Conservation (phyloP, 2,113 vertebrate genomes). For the Nibea albiflora region DNA sequence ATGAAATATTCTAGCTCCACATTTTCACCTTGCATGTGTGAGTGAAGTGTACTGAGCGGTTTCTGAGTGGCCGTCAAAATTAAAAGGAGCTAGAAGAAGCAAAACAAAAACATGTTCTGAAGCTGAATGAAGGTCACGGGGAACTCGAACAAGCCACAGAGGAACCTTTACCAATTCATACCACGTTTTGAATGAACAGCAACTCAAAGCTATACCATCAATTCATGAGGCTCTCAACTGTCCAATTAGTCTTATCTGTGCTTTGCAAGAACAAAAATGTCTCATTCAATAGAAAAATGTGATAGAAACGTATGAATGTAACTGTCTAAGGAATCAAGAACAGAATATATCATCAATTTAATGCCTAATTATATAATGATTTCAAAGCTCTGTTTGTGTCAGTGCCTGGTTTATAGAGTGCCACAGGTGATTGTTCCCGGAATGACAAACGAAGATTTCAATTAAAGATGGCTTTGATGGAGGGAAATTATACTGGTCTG, state of each 20-base stretch:
- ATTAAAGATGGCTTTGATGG: conserved; percentile 78
- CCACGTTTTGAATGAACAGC: conserved; percentile 74
- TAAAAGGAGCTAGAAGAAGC: conserved; percentile 35
- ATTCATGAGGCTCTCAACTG: conserved; percentile 73
- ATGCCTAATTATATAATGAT: conserved; percentile 79
- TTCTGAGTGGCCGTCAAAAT: conserved; percentile 27
- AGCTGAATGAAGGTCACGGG: conserved; percentile 74
- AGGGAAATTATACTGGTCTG: conserved; percentile 56
- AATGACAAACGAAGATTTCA: conserved; percentile 78
- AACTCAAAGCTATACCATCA: conserved; percentile 74
- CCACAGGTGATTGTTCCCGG: conserved; percentile 56
- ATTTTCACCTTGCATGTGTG: conserved; percentile 5
- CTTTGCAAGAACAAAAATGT: conserved; percentile 79
- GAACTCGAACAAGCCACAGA: conserved; percentile 50
- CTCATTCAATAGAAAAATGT: conserved; percentile 76
- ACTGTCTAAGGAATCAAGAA: conserved; percentile 56
- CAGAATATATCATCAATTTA: conserved; percentile 78
- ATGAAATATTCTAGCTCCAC: neutral
- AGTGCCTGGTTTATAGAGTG: conserved; percentile 56
- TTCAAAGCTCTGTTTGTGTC: conserved; percentile 67
- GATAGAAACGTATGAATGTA: conserved; percentile 68
- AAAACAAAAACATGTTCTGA: conserved; percentile 55
- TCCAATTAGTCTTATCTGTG: conserved; percentile 83
- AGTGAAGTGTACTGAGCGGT: conserved; percentile 21
- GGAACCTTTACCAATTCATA: conserved; percentile 71